Conservation (phyloP, 2,888 invertebrate genomes). For the Apantesis nais region DNA sequence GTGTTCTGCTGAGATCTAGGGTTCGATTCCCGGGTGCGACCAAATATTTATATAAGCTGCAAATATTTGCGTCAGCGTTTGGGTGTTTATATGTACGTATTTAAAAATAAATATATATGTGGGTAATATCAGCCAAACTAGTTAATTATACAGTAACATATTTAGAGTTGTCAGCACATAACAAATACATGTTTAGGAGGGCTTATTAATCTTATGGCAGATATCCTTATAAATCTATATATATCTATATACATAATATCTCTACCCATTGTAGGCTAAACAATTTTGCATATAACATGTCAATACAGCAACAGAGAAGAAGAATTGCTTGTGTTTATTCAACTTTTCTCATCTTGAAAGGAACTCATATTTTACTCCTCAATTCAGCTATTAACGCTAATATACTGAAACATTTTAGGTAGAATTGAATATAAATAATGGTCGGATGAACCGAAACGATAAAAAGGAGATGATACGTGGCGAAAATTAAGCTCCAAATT, state of each 20-base stretch:
- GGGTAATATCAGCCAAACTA: too few species aligned
- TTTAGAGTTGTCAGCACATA: not conserved
- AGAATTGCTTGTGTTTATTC: too few species aligned
- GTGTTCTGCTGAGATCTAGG: too few species aligned
- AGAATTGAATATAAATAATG: conserved; percentile 27
- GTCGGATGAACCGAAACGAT: conserved; percentile 19
- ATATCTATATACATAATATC: too few species aligned
- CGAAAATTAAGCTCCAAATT: conserved; percentile 48
- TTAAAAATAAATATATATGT: not conserved
- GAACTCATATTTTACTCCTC: not conserved
- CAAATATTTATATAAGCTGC: too few species aligned
- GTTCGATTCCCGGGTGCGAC: too few species aligned
- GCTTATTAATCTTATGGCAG: conserved; percentile 40
- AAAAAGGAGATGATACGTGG: conserved; percentile 43
- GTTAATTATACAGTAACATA: not conserved
- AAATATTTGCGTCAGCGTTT: too few species aligned
- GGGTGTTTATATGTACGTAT: too few species aligned
- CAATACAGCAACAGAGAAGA: too few species aligned
- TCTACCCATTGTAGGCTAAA: conserved; percentile 32
- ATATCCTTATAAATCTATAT: too few species aligned
- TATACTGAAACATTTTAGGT: not conserved
- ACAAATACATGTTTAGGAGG: not conserved
- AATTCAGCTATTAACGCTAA: not conserved
- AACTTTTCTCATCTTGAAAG: not conserved
- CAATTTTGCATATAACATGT: not conserved